Conservation (phyloP, 2,113 vertebrate genomes). For the Aspidoscelis tigris region DNA sequence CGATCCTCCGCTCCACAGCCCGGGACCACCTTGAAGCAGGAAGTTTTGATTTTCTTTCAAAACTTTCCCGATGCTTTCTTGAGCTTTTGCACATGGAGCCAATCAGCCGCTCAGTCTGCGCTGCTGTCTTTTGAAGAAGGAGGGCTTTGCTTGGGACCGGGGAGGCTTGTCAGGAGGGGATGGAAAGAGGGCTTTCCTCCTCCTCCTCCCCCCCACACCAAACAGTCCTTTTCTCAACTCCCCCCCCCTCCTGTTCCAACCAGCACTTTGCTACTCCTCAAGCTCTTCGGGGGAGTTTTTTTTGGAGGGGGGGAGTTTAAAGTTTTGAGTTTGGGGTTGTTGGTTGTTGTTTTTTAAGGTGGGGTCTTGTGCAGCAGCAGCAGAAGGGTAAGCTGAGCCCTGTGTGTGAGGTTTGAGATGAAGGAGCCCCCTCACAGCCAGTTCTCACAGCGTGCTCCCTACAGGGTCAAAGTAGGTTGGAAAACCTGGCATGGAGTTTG, state of each 20-base stretch:
- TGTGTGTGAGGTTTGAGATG: conserved; percentile 56
- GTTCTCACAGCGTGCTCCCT: conserved; percentile 59
- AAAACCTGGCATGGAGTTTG: conserved; percentile 52
- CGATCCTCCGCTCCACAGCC: conserved; percentile 22
- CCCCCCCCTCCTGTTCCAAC: too few species aligned
- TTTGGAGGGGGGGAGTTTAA: background rate
- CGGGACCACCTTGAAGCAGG: conserved; percentile 49
- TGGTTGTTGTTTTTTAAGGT: background rate
- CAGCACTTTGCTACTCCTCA: background rate
- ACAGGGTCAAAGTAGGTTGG: conserved; percentile 25
- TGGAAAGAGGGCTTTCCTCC: background rate
- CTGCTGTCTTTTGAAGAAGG: conserved; percentile 12
- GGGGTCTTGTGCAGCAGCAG: conserved; percentile 20
- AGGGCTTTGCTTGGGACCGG: conserved; percentile 6
- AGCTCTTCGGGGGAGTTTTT: background rate
- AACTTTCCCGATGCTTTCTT: conserved; percentile 41
- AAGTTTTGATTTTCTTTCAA: conserved; percentile 50
- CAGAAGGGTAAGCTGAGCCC: conserved; percentile 42
- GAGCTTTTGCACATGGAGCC: conserved; percentile 45
- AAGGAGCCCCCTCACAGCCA: conserved; percentile 47
- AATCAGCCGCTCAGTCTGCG: conserved; percentile 26
- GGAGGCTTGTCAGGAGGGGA: conserved; percentile 16
- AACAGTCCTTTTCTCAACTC: background rate
- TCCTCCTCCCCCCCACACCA: background rate
- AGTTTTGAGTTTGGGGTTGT: background rate